Evolutionary conservation across 2,797 vertebrate species (phyloP), one percentile per base, ranked within the genome.

Genomic region (Pyrocephalus nanus): DNA sequence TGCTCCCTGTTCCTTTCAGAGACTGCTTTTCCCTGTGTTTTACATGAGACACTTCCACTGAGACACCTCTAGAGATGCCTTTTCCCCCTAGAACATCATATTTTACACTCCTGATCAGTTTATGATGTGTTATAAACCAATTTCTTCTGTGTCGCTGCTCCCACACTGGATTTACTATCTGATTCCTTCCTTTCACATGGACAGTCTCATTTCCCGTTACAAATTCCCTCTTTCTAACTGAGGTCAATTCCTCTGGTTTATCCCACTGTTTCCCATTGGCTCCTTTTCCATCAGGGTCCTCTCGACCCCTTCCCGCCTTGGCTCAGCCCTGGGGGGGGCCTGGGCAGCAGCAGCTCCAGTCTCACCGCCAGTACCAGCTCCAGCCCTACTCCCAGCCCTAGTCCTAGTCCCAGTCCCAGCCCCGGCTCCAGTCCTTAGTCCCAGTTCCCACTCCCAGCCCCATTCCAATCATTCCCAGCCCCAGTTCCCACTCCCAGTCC

Each of bases 231-330:
- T 5, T 16, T 25, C 4, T 15, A 9, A 21, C 43, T 0, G 3
- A 34, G 34, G 8, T 26, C 4, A 25, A 16, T 8, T 9, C 32
- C 66, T 15, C 30, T 21, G 2, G 3, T 9, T 25, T 3, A 7
- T 20, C 26, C 4, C 12, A 1, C 60, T 7, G 43, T 69, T 64
- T 22, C 27, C 9, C 14, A 5, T 1, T 0, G 0, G 6, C 8
- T 11, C n/a, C 22, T 6, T 11, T 19, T 26, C 30, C 47, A 3
- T 8, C 51, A 2, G 13, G 0, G 0, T 21, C 11, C n/a, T 12
- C 6, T 7, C 7, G 0, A 2, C 7, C 32, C 23, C 19, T 32
- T 53, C 29, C 17, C 7, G 4, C 29, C 51, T 29, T 53, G 51
- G 16, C 7, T 53, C 27, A 30, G 51, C 51, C 27, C 16, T 32